These are phyloP conservation scores for Mnemiopsis leidyi DNA, from an alignment of 37 sponge, comb jelly and placozoan genomes.

Conservation along the genomic window DNA sequence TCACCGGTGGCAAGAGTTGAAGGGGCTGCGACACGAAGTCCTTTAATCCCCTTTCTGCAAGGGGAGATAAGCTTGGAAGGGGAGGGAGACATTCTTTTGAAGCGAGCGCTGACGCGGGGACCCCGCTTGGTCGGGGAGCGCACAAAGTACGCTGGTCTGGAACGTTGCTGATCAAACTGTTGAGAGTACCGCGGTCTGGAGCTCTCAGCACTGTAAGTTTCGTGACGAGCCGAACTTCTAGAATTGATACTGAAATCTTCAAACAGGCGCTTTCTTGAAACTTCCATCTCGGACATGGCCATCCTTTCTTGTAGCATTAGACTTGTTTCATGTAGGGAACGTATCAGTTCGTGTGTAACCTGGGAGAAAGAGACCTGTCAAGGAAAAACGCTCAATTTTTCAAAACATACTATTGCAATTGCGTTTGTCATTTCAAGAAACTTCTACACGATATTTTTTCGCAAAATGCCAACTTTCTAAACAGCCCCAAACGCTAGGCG, in stretches of 20 bases:
- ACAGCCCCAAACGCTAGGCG: no score
- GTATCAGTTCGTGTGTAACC: constrained; percentile 45
- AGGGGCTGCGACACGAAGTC: not conserved
- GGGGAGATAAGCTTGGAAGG: constrained; percentile 40
- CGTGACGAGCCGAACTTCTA: not conserved
- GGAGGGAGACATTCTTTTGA: constrained; percentile 61
- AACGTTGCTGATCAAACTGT: not conserved
- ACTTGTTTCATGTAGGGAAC: constrained; percentile 35
- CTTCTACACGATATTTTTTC: no score
- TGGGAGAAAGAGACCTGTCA: not conserved
- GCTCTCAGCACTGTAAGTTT: not conserved
- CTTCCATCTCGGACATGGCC: constrained; percentile 9
- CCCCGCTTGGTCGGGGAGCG: constrained; percentile 18
- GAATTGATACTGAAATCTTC: not conserved
- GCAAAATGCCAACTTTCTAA: no score
- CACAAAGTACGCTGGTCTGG: not conserved
- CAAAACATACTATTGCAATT: no score
- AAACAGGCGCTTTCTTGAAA: not conserved
- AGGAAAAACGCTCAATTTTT: no score
- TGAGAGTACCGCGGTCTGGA: not conserved
- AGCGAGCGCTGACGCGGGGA: not conserved
- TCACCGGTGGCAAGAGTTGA: not conserved
- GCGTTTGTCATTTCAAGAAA: no score
- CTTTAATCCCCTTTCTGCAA: constrained; percentile 55
- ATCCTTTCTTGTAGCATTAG: constrained; percentile 60